phyloP scores from a whole-genome alignment of 2,888 invertebrate species.

The Deroplatys truncata region DNA sequence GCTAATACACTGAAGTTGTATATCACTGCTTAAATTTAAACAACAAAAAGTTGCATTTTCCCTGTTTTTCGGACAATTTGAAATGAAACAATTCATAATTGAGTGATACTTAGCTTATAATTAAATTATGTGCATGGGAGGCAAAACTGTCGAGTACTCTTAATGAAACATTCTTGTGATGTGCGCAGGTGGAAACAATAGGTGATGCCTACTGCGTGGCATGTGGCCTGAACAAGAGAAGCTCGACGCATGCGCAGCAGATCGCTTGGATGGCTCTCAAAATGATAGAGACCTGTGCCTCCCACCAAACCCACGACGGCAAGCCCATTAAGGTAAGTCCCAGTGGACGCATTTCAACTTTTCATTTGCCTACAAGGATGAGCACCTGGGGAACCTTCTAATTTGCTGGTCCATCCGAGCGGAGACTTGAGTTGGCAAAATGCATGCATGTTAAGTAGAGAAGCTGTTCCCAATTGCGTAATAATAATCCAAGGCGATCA shows the following conservation, averaged over 20 bases:
- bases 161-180: background rate
- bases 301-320: slow-evolving; percentile 86
- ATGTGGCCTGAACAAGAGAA: slow-evolving; percentile 83
- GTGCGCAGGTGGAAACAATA: slow-evolving; percentile 83
- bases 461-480: background rate
- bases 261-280: slow-evolving; percentile 95
- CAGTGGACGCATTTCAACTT: background rate
- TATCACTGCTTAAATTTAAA: no score
- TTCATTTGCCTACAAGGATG: background rate
- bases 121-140: no score
- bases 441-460: background rate
- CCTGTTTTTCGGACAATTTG: no score
- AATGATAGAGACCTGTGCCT: slow-evolving; percentile 87
- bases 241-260: slow-evolving; percentile 85
- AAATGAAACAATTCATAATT: no score
- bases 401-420: background rate
- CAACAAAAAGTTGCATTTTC: no score
- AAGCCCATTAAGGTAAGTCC: slow-evolving; percentile 76
- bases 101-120: no score
- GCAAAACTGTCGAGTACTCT: no score
- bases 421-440: background rate
- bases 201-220: slow-evolving; percentile 96
- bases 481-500: no score
- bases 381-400: background rate
- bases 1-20: no score